A percentile compares a stretch with the other conserved stretches of the same genome.
Conservation (phyloP, 2,888 invertebrate species). For the Hedychridium roseum region DNA sequence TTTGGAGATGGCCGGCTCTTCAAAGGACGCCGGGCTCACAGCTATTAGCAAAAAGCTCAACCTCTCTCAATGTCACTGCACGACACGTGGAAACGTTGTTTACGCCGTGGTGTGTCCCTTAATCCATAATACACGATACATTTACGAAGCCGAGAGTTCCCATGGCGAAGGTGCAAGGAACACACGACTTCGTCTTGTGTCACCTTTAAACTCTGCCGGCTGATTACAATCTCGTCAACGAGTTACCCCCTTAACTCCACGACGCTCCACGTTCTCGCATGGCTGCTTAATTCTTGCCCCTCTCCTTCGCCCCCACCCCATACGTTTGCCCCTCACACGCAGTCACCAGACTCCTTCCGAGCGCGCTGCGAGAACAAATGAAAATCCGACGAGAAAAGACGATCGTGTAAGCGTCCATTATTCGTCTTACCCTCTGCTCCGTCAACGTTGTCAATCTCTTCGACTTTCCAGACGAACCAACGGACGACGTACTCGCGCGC, state of each 20-base stretch:
- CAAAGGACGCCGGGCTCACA: slow-evolving; percentile 52
- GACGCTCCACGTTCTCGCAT: slow-evolving; percentile 15
- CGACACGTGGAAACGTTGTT: slow-evolving; percentile 25
- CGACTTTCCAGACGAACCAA: too few relatives aligned
- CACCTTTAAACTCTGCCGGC: slow-evolving; percentile 57
- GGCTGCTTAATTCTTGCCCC: slow-evolving; percentile 25
- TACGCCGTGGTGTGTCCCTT: slow-evolving; percentile 7
- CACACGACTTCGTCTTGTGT: slow-evolving; percentile 32
- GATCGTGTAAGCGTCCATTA: too few relatives aligned
- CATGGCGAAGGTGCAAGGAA: slow-evolving; percentile 21
- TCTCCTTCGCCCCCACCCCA: slow-evolving; percentile 14
- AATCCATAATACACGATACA: slow-evolving; percentile 15
- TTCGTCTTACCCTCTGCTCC: too few relatives aligned
- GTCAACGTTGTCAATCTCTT: too few relatives aligned
- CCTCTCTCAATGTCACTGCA: slow-evolving; percentile 20
- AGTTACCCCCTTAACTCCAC: slow-evolving; percentile 53
- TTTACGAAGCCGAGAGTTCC: slow-evolving; percentile 11
- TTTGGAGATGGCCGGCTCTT: slow-evolving; percentile 46
- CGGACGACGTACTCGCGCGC: too few relatives aligned
- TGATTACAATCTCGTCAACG: slow-evolving; percentile 63
- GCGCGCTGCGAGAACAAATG: neutral
- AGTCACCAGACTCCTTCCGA: neutral
- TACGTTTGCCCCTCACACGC: neutral
- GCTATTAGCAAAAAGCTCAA: slow-evolving; percentile 48
- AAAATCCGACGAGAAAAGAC: too few relatives aligned